Evolutionary conservation across 2,888 invertebrate species (phyloP), one percentile per base, ranked within the genome.

Genomic region (Drosophila siamana): DNA sequence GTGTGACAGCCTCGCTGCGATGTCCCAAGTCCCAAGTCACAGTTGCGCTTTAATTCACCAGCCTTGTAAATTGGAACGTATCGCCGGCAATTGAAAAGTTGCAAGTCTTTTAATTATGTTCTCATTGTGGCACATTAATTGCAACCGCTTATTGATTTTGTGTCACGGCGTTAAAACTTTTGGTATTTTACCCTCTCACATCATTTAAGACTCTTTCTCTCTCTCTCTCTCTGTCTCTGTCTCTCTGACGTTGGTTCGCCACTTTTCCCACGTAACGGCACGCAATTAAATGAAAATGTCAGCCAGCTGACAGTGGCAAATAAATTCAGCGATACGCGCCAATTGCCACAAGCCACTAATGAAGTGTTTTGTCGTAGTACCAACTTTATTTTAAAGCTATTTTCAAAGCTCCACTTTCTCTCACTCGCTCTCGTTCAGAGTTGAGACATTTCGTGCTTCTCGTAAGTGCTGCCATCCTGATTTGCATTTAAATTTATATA

Each of bases 301-400:
- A 74, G 77, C 44, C 70, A 67, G 38, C 46, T 74, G 74, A 67
- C 78, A 69, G 60, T 36, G 26, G 69, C 56, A 80, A 78, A 83
- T 78, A 83, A 83, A 81, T 81, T 72, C 36, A 59, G 44, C 78
- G 80, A 78, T 78, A 72, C 78, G 83, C 83, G 69, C 83, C 80
- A 80, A 80, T 80, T 74, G 74, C 74, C 74, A 62, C 64, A 59
- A 56, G 74, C 70, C 61, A 51, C 75, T 71, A 75, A 75, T 75
- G 75, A 71, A 75, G 74, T 61, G 70, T 56, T 55, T 46, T 62
- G 46, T 66, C 55, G 55, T 16, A 26, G 22, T 28, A 26, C 15
- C 54, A 46, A 46, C 60, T 48, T 43, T 24, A 30, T 28, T 54
- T 71, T 57, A 46, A 51, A 51, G 60, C 60, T 3, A 46, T 24